Base-by-base conservation (phyloP, 2,888 invertebrate species). In the Megamerina dolium region DNA sequence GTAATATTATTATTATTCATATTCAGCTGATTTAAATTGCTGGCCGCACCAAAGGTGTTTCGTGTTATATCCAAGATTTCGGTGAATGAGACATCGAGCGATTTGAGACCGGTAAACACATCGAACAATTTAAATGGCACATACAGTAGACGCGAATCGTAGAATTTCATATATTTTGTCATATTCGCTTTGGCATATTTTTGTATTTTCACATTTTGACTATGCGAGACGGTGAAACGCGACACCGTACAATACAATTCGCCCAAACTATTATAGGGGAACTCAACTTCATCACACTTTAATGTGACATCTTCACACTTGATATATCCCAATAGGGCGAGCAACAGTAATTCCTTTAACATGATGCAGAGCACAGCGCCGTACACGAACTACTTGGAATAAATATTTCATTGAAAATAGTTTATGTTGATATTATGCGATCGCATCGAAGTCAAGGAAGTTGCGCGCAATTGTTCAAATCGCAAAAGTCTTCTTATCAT, bases 91-190 rank as follows among this genome's bases (percentile, higher is more conserved):
- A 68, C 62, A 45, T 70, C 70, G 32, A 70, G 50, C 1, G 68
- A 68, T 33, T 66, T 63, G 1, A 70, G 48, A 13, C 60, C 57
- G 0, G 56, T 56, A 23, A 68, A 69, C 2, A 60, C 58, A 37
- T 68, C 68, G 47, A 70, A 70, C 5, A 70, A 42, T 41, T 68
- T 68, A 5, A 66, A 66, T 4, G 70, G 70, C 50, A 70, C 55
- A 48, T 67, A 69, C 37, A 68, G 52, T 37, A 70, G 38, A 5
- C 61, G 54, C 1, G 71, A 71, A 13, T 69, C 67, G 48, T 70
- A 71, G 53, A 70, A 70, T 41, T 70, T 70, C 64, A 70, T 68
- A 44, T 66, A 68, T 50, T 64, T 68, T 5, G 67, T 66, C 54
- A 59, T 56, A 33, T 65, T 63, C 0, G 62, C 60, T 21, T 56